These are phyloP conservation scores for Bombus difficillimus DNA, from an alignment of 1,140 invertebrate genomes.

Conservation along the genomic window DNA sequence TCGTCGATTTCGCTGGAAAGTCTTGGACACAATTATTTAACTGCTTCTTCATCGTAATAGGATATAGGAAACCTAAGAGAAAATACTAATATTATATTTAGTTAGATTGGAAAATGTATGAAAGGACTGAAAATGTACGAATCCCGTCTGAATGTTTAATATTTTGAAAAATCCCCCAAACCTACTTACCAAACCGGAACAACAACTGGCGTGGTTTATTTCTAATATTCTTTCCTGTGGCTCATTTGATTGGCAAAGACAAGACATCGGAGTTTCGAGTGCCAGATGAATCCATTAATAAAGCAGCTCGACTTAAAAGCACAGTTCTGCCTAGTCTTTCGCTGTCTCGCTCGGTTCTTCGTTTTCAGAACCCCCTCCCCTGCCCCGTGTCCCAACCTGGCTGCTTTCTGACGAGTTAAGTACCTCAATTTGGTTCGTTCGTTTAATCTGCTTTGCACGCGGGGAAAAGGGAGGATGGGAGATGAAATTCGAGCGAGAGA, in stretches of 20 bases:
- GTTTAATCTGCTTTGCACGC: slow-evolving; percentile 70
- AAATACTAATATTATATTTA: no score
- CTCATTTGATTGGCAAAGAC: slow-evolving; percentile 34
- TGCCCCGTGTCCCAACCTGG: slow-evolving; percentile 26
- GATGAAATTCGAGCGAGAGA: slow-evolving; percentile 53
- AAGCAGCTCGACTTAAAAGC: slow-evolving; percentile 50
- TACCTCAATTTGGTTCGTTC: slow-evolving; percentile 76
- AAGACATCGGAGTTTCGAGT: slow-evolving; percentile 49
- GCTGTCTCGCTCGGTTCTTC: slow-evolving; percentile 45
- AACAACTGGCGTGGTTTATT: slow-evolving; percentile 4
- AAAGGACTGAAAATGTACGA: no score
- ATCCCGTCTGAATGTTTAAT: no score
- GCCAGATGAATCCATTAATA: slow-evolving; percentile 57
- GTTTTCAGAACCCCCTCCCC: slow-evolving; percentile 5
- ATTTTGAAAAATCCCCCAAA: no score
- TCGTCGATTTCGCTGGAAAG: neutral
- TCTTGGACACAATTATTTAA: neutral
- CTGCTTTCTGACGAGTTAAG: slow-evolving; percentile 71
- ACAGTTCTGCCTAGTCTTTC: slow-evolving; percentile 63
- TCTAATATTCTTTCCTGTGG: slow-evolving; percentile 26
- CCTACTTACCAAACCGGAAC: neutral
- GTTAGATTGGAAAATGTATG: no score
- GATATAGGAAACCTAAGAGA: neutral
- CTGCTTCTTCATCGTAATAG: neutral
- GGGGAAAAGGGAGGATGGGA: slow-evolving; percentile 24